These are phyloP conservation scores for Amblyjoppa fuscipennis DNA, from an alignment of 2,888 invertebrate species.

Conservation along the genomic window DNA sequence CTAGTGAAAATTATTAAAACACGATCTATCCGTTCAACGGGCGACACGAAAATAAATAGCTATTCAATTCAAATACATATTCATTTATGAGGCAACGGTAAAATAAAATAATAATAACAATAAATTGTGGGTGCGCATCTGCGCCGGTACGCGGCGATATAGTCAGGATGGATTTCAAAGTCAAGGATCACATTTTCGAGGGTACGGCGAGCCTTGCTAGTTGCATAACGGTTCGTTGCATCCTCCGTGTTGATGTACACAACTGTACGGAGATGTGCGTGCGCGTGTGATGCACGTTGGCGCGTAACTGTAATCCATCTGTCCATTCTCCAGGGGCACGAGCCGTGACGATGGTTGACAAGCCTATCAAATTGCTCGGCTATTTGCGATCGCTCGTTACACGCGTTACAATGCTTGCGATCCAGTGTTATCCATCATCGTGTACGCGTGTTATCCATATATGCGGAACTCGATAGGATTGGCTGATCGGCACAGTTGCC, in stretches of 20 bases:
- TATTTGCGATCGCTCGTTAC: conserved; percentile 80
- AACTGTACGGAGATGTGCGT: neutral
- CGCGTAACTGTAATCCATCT: conserved; percentile 76
- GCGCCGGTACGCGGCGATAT: neutral
- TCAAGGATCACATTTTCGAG: conserved; percentile 39
- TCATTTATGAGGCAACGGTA: neutral
- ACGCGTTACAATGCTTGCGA: conserved; percentile 78
- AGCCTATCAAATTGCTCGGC: conserved; percentile 80
- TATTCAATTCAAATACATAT: neutral
- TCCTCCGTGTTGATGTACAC: conserved; percentile 12
- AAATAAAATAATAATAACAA: neutral
- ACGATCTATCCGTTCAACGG: too few species aligned
- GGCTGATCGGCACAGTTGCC: conserved; percentile 13
- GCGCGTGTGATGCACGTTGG: conserved; percentile 37
- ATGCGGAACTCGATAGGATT: conserved; percentile 40
- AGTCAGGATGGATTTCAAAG: neutral
- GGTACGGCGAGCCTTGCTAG: conserved; percentile 18
- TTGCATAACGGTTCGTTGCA: conserved; percentile 59
- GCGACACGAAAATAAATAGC: neutral
- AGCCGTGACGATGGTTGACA: conserved; percentile 80
- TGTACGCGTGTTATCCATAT: conserved; percentile 36
- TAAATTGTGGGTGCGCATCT: neutral
- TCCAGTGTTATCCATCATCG: conserved; percentile 75
- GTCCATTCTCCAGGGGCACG: conserved; percentile 76
- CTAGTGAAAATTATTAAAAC: too few species aligned